Conservation (phyloP, 1,140 invertebrate genomes). For the Pseudomyrmex pallidus region DNA sequence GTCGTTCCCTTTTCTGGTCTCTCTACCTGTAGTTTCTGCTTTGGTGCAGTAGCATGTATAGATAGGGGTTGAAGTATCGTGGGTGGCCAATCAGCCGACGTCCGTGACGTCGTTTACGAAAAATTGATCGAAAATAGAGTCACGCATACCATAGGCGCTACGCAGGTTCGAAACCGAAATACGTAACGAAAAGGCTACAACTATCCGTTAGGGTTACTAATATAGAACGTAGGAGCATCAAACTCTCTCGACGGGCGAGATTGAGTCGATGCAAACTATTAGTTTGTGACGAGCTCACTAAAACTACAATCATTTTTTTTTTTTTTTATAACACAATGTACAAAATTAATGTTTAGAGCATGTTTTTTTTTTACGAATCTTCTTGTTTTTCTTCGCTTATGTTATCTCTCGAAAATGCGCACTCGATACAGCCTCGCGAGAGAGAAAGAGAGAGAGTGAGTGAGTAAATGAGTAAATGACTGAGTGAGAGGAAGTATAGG, state of each 20-base stretch:
- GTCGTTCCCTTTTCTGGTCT: slow-evolving; percentile 57
- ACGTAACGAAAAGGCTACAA: slow-evolving; percentile 70
- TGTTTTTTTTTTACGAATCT: not conserved
- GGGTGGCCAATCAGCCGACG: slow-evolving; percentile 42
- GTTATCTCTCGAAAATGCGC: slow-evolving; percentile 54
- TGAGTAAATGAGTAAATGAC: not conserved
- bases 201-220: slow-evolving; percentile 62
- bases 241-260: slow-evolving; percentile 43
- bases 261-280: slow-evolving; percentile 43
- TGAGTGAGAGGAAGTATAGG: not conserved
- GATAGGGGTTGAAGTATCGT: slow-evolving; percentile 71
- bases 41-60: slow-evolving; percentile 70
- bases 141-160: slow-evolving; percentile 32
- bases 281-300: slow-evolving; percentile 3
- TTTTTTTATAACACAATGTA: slow-evolving; percentile 53
- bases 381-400: slow-evolving; percentile 14
- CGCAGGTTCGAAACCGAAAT: slow-evolving; percentile 60
- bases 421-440: slow-evolving; percentile 24
- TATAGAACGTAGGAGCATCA: slow-evolving; percentile 53
- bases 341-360: slow-evolving; percentile 39
- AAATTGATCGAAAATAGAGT: slow-evolving; percentile 51
- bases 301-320: slow-evolving; percentile 16
- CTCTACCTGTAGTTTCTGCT: slow-evolving; percentile 71
- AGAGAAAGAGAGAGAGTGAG: not conserved
- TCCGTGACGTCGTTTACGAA: slow-evolving; percentile 39